These are phyloP conservation scores for Gopherus flavomarginatus DNA, from an alignment of 2,113 vertebrate species.

Conservation along the genomic window DNA sequence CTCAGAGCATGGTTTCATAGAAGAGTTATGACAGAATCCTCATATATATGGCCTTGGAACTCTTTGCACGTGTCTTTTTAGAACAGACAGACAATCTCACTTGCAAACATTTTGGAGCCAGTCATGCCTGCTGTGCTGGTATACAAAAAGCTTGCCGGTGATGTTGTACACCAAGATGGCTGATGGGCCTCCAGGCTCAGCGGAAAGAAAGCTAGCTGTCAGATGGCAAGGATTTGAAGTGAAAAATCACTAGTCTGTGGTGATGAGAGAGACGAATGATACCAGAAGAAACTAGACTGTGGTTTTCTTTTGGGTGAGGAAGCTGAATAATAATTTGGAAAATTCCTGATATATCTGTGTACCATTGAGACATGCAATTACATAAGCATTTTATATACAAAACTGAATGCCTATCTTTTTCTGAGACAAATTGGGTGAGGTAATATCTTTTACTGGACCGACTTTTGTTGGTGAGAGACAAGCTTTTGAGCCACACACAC, in stretches of 20 bases:
- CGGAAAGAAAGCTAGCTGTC: fast-evolving
- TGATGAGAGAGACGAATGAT: not conserved
- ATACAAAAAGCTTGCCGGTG: not conserved
- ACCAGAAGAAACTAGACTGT: not conserved
- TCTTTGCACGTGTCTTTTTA: not conserved
- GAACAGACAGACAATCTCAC: not conserved
- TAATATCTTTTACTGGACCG: not conserved
- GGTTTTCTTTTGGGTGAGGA: not conserved
- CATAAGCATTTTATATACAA: not conserved
- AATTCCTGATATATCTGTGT: not conserved
- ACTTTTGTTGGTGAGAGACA: not conserved
- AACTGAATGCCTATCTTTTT: not conserved
- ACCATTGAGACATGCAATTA: not conserved
- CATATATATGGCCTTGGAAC: not conserved
- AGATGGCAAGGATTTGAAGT: not conserved
- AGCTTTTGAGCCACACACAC: not conserved
- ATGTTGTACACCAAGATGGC: not conserved
- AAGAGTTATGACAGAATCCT: not conserved
- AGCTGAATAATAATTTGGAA: not conserved
- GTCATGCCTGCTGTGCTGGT: not conserved
- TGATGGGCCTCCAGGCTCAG: not conserved
- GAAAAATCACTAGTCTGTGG: not conserved
- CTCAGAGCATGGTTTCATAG: not conserved
- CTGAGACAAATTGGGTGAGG: not conserved
- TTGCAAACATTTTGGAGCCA: not conserved